phyloP scores from a whole-genome alignment of 2,888 invertebrate genomes.

The Platycheirus albimanus region DNA sequence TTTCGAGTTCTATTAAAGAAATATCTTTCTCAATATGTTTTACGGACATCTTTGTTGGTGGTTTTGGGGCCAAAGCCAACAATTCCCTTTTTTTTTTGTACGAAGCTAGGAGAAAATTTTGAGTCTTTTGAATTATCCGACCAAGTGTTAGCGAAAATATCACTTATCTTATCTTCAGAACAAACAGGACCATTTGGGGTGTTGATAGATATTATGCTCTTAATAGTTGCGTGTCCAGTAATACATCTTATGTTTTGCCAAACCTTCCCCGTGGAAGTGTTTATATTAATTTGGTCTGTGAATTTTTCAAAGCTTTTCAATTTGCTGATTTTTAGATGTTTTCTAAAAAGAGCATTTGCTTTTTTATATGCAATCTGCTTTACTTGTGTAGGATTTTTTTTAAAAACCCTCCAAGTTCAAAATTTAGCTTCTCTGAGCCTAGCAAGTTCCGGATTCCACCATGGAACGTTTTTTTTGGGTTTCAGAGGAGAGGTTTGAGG shows the following conservation, averaged over 20 bases:
- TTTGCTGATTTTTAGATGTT: too few relatives aligned
- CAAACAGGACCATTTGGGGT: conserved; percentile 5
- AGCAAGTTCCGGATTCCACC: too few relatives aligned
- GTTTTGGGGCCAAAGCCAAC: not conserved
- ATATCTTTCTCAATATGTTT: conserved; percentile 18
- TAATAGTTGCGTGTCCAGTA: not conserved
- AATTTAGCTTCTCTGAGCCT: too few relatives aligned
- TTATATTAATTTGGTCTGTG: too few relatives aligned
- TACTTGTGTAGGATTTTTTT: too few relatives aligned
- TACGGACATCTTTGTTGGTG: not conserved
- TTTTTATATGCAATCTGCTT: too few relatives aligned
- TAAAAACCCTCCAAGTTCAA: too few relatives aligned
- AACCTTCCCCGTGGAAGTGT: too few relatives aligned
- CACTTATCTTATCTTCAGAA: conserved; percentile 4
- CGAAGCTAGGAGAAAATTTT: not conserved
- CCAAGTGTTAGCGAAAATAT: conserved; percentile 14
- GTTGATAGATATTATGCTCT: not conserved
- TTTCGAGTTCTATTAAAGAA: not conserved
- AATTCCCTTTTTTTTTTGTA: conserved; percentile 2
- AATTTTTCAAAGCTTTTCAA: too few relatives aligned
- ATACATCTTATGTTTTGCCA: conserved; percentile 7
- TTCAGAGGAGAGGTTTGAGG: too few relatives aligned
- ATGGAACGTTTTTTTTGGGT: too few relatives aligned
- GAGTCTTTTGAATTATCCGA: conserved; percentile 5
- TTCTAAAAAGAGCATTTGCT: too few relatives aligned